A percentile compares a stretch with the other conserved stretches of the same genome.
Evolutionary conservation across 2,888 invertebrate genomes (phyloP).

Genomic region (Rhamnusium bicolor): DNA sequence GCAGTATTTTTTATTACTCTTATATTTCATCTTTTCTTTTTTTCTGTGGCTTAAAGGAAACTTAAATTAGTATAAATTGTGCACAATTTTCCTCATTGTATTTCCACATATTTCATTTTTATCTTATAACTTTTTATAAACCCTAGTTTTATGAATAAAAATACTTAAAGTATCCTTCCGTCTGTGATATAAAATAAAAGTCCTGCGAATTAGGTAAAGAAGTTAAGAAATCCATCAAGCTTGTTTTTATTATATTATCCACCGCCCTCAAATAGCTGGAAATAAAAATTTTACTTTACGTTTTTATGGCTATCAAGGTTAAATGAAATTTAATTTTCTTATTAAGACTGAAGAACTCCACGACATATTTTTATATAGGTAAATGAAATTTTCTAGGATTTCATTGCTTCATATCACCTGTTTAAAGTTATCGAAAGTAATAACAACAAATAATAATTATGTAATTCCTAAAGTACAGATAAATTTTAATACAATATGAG

Average conservation of each 20-base stretch:
- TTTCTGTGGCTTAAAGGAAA: not conserved
- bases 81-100: not conserved
- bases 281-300: not conserved
- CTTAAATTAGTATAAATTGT: slow-evolving; percentile 4
- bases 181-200: not conserved
- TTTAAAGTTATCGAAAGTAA: too few relatives aligned
- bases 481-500: too few relatives aligned
- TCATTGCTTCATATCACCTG: too few relatives aligned
- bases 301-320: not conserved
- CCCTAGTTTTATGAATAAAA: not conserved
- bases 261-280: not conserved
- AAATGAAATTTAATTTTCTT: not conserved
- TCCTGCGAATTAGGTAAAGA: not conserved
- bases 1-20: slow-evolving; percentile 1
- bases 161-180: not conserved
- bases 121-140: not conserved
- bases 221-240: not conserved
- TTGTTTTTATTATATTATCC: not conserved
- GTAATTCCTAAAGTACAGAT: too few relatives aligned
- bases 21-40: not conserved
- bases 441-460: too few relatives aligned
- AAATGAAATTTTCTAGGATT: too few relatives aligned
- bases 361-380: not conserved
- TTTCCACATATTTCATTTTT: not conserved
- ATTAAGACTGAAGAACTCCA: not conserved